A percentile compares a stretch with the other conserved stretches of the same genome.
Evolutionary conservation across 2,797 vertebrate genomes (phyloP).

Genomic region (Pangasius larnaudii): DNA sequence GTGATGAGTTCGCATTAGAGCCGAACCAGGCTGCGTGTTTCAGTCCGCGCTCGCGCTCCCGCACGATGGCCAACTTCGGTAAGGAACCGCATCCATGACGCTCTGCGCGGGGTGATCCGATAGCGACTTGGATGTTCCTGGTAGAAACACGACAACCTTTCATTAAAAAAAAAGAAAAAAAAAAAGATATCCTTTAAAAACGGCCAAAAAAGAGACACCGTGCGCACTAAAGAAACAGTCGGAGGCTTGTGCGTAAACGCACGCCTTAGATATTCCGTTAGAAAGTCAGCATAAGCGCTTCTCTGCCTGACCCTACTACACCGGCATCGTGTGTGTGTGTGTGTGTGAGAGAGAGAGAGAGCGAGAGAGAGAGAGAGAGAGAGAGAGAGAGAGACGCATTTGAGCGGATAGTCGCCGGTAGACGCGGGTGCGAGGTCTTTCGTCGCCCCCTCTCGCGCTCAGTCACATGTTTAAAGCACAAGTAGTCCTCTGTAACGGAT

Average conservation of each 20-base stretch:
- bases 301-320: constrained; percentile 67
- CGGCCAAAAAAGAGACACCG: background rate
- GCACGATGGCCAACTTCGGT: constrained; percentile 71
- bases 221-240: background rate
- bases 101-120: constrained; percentile 61
- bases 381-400: constrained; percentile 20
- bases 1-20: background rate
- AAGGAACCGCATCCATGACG: constrained; percentile 52
- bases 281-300: constrained; percentile 62
- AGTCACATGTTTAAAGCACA: constrained; percentile 81
- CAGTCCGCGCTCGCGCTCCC: constrained; percentile 60
- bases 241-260: background rate
- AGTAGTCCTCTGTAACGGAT: constrained; percentile 76
- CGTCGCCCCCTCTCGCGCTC: constrained; percentile 62
- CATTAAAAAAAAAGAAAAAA: background rate
- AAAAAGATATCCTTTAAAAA: constrained; percentile 17
- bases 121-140: constrained; percentile 36
- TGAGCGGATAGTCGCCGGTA: background rate
- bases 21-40: constrained; percentile 2
- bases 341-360: background rate
- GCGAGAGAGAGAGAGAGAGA: constrained; percentile 2
- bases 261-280: constrained; percentile 64
- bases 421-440: constrained; percentile 15
- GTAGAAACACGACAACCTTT: background rate
- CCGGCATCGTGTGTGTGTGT: background rate